A percentile compares a stretch with the other conserved stretches of the same genome.
These are phyloP conservation scores for Arizona elegans DNA, from an alignment of 2,113 vertebrate species.

Conservation along the genomic window DNA sequence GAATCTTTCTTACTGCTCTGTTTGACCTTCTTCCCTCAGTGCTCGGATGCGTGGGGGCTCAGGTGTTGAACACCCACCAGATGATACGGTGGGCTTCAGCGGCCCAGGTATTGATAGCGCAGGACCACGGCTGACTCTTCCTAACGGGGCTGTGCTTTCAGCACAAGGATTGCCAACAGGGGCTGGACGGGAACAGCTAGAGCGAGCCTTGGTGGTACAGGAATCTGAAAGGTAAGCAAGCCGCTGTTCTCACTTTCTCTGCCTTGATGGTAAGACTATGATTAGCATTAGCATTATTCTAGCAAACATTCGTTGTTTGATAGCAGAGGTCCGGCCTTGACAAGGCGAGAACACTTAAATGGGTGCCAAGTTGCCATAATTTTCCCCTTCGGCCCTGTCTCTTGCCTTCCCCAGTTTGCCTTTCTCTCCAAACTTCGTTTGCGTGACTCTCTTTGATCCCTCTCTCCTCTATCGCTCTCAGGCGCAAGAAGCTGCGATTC, in stretches of 20 bases:
- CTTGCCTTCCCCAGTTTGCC: too few species aligned
- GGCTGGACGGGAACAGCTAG: slow-evolving; percentile 1
- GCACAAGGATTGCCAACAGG: slow-evolving; percentile 3
- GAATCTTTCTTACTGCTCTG: too few species aligned
- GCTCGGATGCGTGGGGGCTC: slow-evolving; percentile 27
- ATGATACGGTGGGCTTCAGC: neutral
- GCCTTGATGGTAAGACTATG: neutral
- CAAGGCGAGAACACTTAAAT: neutral
- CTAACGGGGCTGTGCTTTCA: slow-evolving; percentile 7
- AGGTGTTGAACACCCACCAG: neutral
- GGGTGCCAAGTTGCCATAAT: neutral
- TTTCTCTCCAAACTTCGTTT: neutral
- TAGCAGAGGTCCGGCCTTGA: too few species aligned
- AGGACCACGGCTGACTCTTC: slow-evolving; percentile 1
- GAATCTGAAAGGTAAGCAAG: slow-evolving; percentile 14
- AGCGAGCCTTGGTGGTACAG: slow-evolving; percentile 21
- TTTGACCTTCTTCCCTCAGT: neutral
- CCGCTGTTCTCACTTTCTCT: accelerated
- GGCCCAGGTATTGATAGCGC: slow-evolving; percentile 21
- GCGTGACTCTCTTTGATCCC: neutral
- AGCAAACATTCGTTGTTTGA: neutral
- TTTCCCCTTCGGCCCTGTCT: neutral
- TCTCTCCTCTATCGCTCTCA: slow-evolving; percentile 30
- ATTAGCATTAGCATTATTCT: neutral
- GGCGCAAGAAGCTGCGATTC: slow-evolving; percentile 90